These are phyloP conservation scores for Tanypteryx hageni DNA, from an alignment of 2,888 invertebrate genomes.

Conservation along the genomic window DNA sequence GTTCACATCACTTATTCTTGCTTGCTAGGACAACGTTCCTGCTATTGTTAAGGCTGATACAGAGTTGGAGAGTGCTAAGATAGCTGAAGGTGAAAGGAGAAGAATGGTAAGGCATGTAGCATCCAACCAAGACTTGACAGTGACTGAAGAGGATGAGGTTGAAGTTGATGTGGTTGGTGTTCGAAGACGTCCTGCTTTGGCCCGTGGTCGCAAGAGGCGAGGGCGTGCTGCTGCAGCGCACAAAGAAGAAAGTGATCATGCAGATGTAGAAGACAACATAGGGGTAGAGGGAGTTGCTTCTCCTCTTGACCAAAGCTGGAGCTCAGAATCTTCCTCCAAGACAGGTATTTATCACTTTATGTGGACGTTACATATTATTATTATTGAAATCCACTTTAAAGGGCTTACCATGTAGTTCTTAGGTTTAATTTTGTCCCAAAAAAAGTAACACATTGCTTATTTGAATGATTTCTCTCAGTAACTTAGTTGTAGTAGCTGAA, in stretches of 20 bases:
- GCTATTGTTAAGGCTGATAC: neutral
- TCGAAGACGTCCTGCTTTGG: slow-evolving; percentile 28
- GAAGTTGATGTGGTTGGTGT: slow-evolving; percentile 39
- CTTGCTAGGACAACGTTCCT: neutral
- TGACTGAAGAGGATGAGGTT: slow-evolving; percentile 79
- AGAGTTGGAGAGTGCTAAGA: neutral
- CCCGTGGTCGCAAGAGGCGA: slow-evolving; percentile 73
- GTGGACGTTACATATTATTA: neutral
- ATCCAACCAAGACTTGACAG: slow-evolving; percentile 69
- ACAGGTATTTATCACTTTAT: neutral
- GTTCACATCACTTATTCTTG: neutral
- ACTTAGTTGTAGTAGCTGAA: too few relatives aligned
- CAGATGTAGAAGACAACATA: slow-evolving; percentile 68
- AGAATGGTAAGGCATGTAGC: neutral
- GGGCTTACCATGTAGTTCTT: too few relatives aligned
- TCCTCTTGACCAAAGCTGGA: slow-evolving; percentile 59
- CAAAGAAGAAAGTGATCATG: slow-evolving; percentile 68
- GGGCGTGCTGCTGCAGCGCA: slow-evolving; percentile 71
- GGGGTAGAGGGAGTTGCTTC: slow-evolving; percentile 42
- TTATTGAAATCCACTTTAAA: too few relatives aligned
- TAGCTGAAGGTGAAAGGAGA: neutral
- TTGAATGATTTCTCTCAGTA: too few relatives aligned
- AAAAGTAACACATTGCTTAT: too few relatives aligned
- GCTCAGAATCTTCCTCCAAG: slow-evolving; percentile 48
- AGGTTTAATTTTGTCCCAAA: too few relatives aligned